Percentiles rank a stretch among this genome's conserved stretches.
phyloP scores from a whole-genome alignment of 2,797 vertebrate genomes.

The Geotria australis region DNA sequence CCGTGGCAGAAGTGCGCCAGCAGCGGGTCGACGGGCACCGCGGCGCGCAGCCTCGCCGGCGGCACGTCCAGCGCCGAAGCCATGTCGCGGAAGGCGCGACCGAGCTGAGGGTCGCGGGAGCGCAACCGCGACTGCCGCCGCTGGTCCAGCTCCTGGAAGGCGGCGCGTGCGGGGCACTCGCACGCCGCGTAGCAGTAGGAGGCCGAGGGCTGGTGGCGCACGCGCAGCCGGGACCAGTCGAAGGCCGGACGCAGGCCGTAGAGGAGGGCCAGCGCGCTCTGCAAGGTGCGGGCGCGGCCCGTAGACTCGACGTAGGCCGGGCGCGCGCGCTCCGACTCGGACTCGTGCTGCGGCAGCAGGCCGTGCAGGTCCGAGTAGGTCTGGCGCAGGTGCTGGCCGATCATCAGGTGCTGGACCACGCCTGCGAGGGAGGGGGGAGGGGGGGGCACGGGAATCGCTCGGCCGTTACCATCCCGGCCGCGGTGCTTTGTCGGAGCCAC shows the following conservation, averaged over 20 bases:
- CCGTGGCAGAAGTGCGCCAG: slow-evolving; percentile 72
- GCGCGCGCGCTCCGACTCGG: slow-evolving; percentile 6
- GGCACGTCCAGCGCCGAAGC: slow-evolving; percentile 38
- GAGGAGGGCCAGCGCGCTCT: slow-evolving; percentile 60
- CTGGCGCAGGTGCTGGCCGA: slow-evolving; percentile 44
- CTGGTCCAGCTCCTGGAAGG: slow-evolving; percentile 65
- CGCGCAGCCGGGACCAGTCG: slow-evolving; percentile 39
- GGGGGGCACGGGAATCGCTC: background rate
- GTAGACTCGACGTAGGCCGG: slow-evolving; percentile 71
- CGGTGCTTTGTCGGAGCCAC: too few relatives aligned
- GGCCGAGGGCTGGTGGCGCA: slow-evolving; percentile 62
- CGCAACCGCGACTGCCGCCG: slow-evolving; percentile 48
- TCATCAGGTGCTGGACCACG: slow-evolving; percentile 58
- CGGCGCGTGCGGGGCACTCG: slow-evolving; percentile 50
- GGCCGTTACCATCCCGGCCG: too few relatives aligned
- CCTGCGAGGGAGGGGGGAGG: slow-evolving; percentile 14
- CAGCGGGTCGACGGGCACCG: slow-evolving; percentile 71
- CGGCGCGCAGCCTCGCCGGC: slow-evolving; percentile 42
- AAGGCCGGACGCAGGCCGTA: slow-evolving; percentile 51
- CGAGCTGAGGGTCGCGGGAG: slow-evolving; percentile 29
- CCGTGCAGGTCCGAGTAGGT: slow-evolving; percentile 41
- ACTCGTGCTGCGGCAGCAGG: slow-evolving; percentile 32
- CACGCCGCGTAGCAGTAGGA: slow-evolving; percentile 59
- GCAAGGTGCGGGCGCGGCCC: slow-evolving; percentile 62
- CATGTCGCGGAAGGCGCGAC: slow-evolving; percentile 48